These are phyloP conservation scores for Nomia melanderi DNA, from an alignment of 1,140 invertebrate species.

Conservation along the genomic window DNA sequence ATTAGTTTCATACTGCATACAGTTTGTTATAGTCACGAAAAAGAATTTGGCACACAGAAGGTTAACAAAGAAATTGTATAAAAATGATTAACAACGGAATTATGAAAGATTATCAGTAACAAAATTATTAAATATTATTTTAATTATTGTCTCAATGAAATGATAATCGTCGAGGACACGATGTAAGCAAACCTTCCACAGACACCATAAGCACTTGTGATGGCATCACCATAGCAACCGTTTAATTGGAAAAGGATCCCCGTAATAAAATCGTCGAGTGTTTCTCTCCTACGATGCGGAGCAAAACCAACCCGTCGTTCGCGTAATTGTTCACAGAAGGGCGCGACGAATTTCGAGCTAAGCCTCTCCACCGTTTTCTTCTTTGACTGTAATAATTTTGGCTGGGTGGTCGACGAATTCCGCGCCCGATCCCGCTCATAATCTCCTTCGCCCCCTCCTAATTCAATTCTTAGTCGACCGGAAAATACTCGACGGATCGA, in stretches of 20 bases:
- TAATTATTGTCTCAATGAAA: neutral
- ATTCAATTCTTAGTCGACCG: conserved; percentile 3
- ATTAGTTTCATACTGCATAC: no score
- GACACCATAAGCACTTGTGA: conserved; percentile 57
- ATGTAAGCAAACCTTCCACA: conserved; percentile 3
- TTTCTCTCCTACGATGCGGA: conserved; percentile 60
- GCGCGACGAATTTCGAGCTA: conserved; percentile 40
- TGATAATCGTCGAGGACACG: neutral
- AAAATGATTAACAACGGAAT: no score
- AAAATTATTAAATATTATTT: neutral
- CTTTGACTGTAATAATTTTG: conserved; percentile 41
- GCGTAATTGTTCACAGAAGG: conserved; percentile 41
- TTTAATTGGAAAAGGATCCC: conserved; percentile 77
- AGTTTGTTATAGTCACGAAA: no score
- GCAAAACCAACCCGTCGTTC: conserved; percentile 36
- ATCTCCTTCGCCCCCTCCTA: no score
- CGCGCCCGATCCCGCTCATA: neutral
- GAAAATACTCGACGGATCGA: neutral
- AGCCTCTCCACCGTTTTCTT: conserved; percentile 21
- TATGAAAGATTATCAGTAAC: no score
- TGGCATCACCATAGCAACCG: conserved; percentile 76
- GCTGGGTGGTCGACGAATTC: neutral
- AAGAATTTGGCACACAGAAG: no score
- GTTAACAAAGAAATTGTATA: no score
- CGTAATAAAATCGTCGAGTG: conserved; percentile 76